Conservation (phyloP, 1,140 invertebrate species). For the Belonocnema kinseyi region DNA sequence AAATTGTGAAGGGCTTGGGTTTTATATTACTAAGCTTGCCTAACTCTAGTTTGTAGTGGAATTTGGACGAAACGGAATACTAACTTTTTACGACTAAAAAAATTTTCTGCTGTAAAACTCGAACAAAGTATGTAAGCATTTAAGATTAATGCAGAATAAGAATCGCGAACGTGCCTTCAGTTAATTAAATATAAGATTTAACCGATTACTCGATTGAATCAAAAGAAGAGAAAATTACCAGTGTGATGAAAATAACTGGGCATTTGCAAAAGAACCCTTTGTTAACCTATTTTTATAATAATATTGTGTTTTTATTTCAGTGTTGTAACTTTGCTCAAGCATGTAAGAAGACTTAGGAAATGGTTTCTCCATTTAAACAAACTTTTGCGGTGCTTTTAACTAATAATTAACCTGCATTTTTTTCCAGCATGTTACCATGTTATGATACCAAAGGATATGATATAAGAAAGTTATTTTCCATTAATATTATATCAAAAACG, state of each 20-base stretch:
- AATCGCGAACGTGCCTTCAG: no score
- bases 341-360: conserved; percentile 1
- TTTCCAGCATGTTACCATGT: conserved; percentile 4
- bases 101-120: neutral
- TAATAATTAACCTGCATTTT: neutral
- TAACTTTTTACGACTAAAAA: neutral
- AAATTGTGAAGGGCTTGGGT: no score
- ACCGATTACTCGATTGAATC: no score
- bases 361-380: neutral
- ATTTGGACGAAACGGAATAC: neutral
- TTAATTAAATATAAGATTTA: no score
- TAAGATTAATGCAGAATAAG: no score
- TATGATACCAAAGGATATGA: conserved; percentile 16
- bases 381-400: neutral
- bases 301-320: no score
- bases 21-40: no score
- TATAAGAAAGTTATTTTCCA: neutral
- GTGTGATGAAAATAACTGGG: no score
- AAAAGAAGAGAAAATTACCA: no score
- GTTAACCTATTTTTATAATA: no score
- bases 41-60: neutral
- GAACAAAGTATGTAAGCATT: neutral
- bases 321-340: no score
- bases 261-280: no score
- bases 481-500: neutral